Evolutionary conservation across 2,797 vertebrate species (phyloP).

Genomic region (Lerista edwardsae): DNA sequence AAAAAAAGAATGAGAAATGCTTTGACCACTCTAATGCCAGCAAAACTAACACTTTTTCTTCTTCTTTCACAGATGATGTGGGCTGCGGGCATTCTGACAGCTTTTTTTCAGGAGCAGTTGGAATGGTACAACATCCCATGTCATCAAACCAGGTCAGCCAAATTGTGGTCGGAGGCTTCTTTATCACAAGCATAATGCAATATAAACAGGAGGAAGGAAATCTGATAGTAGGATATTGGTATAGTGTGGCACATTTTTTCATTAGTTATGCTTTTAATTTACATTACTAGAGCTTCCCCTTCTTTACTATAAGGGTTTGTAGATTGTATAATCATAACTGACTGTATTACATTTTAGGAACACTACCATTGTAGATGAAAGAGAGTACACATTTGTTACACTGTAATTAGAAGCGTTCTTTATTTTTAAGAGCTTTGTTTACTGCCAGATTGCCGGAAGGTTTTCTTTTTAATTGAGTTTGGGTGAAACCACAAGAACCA

Average conservation of each 20-base stretch:
- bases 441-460: constrained; percentile 63
- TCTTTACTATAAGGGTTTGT: constrained; percentile 52
- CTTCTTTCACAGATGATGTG: not conserved
- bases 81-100: not conserved
- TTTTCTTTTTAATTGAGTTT: constrained; percentile 69
- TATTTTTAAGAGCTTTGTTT: constrained; percentile 64
- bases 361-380: constrained; percentile 64
- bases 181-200: not conserved
- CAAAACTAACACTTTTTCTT: too few species aligned
- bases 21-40: not conserved
- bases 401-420: constrained; percentile 66
- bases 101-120: not conserved
- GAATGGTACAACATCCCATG: not conserved
- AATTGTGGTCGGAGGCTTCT: not conserved
- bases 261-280: constrained; percentile 52
- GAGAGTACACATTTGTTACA: constrained; percentile 68
- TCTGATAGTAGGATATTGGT: not conserved
- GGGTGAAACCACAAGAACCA: constrained; percentile 47
- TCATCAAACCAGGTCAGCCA: not conserved
- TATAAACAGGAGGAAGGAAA: constrained; percentile 21
- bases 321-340: constrained; percentile 66
- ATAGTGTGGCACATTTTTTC: not conserved
- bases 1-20: not conserved
- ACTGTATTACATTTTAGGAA: constrained; percentile 57
- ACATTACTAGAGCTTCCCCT: constrained; percentile 53